Base-by-base conservation (phyloP, 2,797 vertebrate species). In the Myoxocephalus aenaeus region DNA sequence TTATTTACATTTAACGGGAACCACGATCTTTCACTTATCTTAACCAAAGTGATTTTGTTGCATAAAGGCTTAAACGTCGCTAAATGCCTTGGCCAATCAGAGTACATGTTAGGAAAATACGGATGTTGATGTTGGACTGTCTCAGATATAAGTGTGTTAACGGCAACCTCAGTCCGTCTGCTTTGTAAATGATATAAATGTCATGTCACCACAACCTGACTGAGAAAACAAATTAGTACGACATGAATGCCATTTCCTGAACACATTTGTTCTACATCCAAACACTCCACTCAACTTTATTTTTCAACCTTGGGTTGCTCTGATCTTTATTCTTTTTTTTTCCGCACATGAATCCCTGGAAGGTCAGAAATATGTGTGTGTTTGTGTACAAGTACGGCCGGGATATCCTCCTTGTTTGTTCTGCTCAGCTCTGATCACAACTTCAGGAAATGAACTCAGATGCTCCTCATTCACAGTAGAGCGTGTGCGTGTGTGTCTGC, bases 371-470 rank as follows among this genome's bases (percentile, higher is more conserved):
- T 40, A 53, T 75, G 48, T 5, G 71, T 58, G 61, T 86, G 73
- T 81, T 74, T 87, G 62, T 82, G 20, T 70, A 63, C n/a, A 11
- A 44, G 59, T 4, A 29, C 53, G 75, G 61, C 48, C 89, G 87
- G 86, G 88, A 94, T 88, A 89, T 94, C 91, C 91, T 89, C 74
- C 63, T 50, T 69, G 86, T 80, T 80, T 77, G 72, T 76, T 62
- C 51, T 70, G 56, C 71, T 79, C 66, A 53, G 62, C 76, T 76
- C 65, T 58, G 78, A 90, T 92, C 75, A 74, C 58, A 82, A 74
- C 70, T 44, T 46, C 77, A 88, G 91, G 92, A 95, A 94, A 93
- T 86, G 75, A 93, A 79, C 82, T 64, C 92, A 92, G 88, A 91
- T 93, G 90, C 79, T 91, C 73, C 68, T 86, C 63, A 50, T 86